Base-by-base conservation (phyloP, 2,113 vertebrate species). In the Ondatra zibethicus region DNA sequence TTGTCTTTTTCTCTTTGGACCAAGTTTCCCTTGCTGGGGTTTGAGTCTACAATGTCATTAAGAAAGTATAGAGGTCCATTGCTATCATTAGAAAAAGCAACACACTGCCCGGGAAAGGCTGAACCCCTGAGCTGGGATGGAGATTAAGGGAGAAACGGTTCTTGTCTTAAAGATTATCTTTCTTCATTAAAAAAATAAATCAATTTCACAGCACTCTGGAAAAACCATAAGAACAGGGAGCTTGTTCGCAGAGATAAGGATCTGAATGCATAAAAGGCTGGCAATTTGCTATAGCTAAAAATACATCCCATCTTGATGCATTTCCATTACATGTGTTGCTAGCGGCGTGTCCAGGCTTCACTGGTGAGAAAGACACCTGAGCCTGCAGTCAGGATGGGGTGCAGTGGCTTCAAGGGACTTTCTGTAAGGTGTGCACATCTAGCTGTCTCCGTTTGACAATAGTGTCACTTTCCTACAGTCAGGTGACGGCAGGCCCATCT, bases 201-300 rank as follows among this genome's bases (percentile, higher is more conserved):
- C 68, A 58, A 63, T 33, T 50, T 92, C 77, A 27, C 77, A 84
- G 66, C 39, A 52, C 27, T 94, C 81, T 88, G 89, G 91, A 89
- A 97, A 94, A 96, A 93, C 93, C 42, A 19, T 82, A 91, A 95
- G 91, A 95, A 87, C 84, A 94, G 58, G 92, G 81, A 89, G 82
- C 58, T 88, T 80, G 86, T 88, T 77, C 92, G 80, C 70, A 92
- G 94, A 97, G 88, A 93, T 78, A 93, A 93, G 87, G 76, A 58
- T 73, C 84, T 92, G 91, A 96, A 93, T 63, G 75, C 93, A 88
- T 82, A 88, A 91, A 95, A 66, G 80, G 97, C 90, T 47, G 80
- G 88, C 91, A 93, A 97, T 97, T 94, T 95, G 76, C 90, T 92
- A n/a, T 31, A 92, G 86, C 97, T 97, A 96, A 97, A 98, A 95